Evolutionary conservation across 1,140 invertebrate species (phyloP), one percentile per base, ranked within the genome.

Genomic region (Holcopasites calliopsidis): DNA sequence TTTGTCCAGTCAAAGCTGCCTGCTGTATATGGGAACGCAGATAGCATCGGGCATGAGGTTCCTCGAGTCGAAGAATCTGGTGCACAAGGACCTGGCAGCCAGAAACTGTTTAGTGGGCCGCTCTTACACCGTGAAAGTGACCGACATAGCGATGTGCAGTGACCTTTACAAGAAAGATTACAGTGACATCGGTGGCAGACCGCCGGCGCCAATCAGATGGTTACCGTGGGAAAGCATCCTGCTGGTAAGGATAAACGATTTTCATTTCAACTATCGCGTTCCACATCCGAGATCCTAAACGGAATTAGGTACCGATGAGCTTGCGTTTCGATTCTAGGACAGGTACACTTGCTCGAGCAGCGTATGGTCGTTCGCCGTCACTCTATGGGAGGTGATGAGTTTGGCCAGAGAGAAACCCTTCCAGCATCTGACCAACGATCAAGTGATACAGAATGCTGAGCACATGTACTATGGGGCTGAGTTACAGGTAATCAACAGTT

Each of bases 111-210:
- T 97, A 64, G 94, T 97, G 26, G 96, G 95, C 76, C 94, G 95
- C 76, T 94, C 95, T 78, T 96, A 96, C 83, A 92, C 94, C 54
- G 94, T 97, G 84, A 97, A 97, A 92, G 95, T 98, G 76, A 95
- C 96, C 10, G 97, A 98, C 91, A 97, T 97, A 91, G 97, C 96
- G 1, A 97, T 97, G 95, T 97, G 96, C 90, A 95, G 96, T 80
- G 95, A 95, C 85, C 93, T 96, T 76, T 98, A 97, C 90, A 94
- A 96, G 60, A 92, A 93, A 2, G 97, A 98, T 90, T 97, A 97
- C 89, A 96, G 96, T 88, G 93, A 96, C 69, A 95, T 96, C 82
- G 95, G 93, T 18, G 93, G 93, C 42, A 88, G 93, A 73, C 93
- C 93, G 60, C 93, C 94, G 58, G 93, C 95, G 79, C 95, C 95